A percentile compares a stretch with the other conserved stretches of the same genome.
These are phyloP conservation scores for Callinectes sapidus DNA, from an alignment of 2,888 invertebrate genomes.

Conservation along the genomic window DNA sequence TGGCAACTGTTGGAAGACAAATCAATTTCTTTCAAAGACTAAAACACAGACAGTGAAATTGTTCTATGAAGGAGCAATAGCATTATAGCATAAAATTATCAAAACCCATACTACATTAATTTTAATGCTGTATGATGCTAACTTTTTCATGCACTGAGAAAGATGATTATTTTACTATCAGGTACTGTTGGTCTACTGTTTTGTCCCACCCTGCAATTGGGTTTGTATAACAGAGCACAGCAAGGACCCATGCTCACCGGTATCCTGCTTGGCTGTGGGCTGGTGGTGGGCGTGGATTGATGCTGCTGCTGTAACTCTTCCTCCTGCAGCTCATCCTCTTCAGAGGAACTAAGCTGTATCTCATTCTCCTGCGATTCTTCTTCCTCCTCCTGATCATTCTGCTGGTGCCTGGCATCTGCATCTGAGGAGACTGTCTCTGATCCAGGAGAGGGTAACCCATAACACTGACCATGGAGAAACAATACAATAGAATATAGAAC, in stretches of 20 bases:
- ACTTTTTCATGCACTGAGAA: neutral
- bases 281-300: neutral
- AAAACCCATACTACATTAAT: neutral
- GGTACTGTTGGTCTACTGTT: neutral
- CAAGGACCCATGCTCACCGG: neutral
- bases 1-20: neutral
- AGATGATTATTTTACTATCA: neutral
- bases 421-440: neutral
- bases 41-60: neutral
- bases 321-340: neutral
- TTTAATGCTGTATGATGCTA: neutral
- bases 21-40: neutral
- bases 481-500: too few relatives aligned
- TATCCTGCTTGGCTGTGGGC: neutral
- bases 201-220: too few relatives aligned
- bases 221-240: neutral
- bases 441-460: too few relatives aligned
- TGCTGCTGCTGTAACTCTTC: neutral
- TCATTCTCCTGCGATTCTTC: neutral
- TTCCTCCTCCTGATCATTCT: neutral
- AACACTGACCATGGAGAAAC: too few relatives aligned
- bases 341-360: too few relatives aligned
- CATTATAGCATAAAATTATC: neutral
- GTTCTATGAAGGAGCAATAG: neutral
- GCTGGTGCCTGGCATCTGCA: neutral